Base-by-base conservation (phyloP, 2,113 vertebrate genomes). In the Macaca nemestrina region DNA sequence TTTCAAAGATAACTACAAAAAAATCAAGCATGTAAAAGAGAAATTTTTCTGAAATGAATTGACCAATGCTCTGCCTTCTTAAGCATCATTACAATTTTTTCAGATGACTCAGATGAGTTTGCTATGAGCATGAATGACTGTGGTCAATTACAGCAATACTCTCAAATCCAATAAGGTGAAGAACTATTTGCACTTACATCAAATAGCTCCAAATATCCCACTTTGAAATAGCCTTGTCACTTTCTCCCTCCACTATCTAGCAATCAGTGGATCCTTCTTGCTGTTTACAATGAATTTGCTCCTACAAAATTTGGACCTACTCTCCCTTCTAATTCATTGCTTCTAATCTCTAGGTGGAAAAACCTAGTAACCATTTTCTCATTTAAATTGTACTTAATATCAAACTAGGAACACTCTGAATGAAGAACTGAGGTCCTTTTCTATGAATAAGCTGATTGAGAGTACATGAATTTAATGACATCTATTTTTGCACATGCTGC, bases 1-100 rank as follows among this genome's bases (percentile, higher is more conserved):
- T 88, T 80, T 87, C 55, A 79, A 43, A 68, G 55, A 81, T 32
- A 90, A 94, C n/a, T 50, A 48, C 32, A 92, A 93, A 67, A 40
- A n/a, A 70, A 22, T 45, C 70, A n/a, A 72, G 38, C 32, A 92
- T 68, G 8, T n/a, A 30, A 38, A 48, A 95, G 68, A 84, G n/a
- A 94, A 92, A 64, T 81, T 43, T 87, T 94, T 83, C 67, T 94
- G 64, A 95, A 95, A 95, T 87, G 43, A 96, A 89, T 68, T 70
- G n/a, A 80, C 75, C 38, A 64, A 75, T 80, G 22, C 2, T 52
- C 75, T 96, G 35, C 52, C 80, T 92, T 92, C 68, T 59, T 95
- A 78, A 87, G 43, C 23, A 88, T 17, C 64, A 90, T 78, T 89
- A 91, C 90, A 93, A 90, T 50, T 67, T 75, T 68, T 73, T 48